Evolutionary conservation across 2,113 vertebrate genomes (phyloP), one percentile per base, ranked within the genome.

Genomic region (Charina bottae): DNA sequence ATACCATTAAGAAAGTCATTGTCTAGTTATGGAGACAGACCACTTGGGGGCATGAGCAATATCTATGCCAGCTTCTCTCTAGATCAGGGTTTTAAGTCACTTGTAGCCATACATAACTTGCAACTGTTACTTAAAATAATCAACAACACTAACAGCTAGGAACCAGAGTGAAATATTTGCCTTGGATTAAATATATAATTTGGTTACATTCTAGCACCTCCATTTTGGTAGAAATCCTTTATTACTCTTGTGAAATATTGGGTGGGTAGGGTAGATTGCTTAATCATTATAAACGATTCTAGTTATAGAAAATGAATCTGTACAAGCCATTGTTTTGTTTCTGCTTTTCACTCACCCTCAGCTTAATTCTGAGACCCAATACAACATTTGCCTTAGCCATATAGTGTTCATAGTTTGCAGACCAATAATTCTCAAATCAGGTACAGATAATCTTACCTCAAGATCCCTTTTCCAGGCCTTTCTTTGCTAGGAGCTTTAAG

Each of bases 111-210:
- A 87, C 46, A 85, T 0, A 0, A 84, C 68, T 96, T 95, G 96
- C 92, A 42, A 94, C 89, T 83, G n/a, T 95, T 95, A 93, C 94
- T 96, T 96, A 95, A 95, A 94, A 91, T 96, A 95, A 94, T 55
- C 90, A 8, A 94, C 84, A 24, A 84, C 54, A 93, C 94, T 94
- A 95, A 92, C 78, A 96, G 92, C 95, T 88, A 95, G 62, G 59
- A 24, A 93, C 78, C 26, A 11, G 4, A 58, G 37, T 92, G 64
- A 88, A 90, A 92, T 88, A 24, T 1, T 90, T 90, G 26, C 54
- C 9, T 46, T 0, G 83, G 55, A 0, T 68, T 53, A 85, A 86
- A 26, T 37, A 87, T 83, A 90, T 58, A 84, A 6, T 24, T 56
- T 54, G 12, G 88, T 93, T 90, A 78, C 2, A 92, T 59, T 90